Evolutionary conservation across 2,888 invertebrate genomes (phyloP), one percentile per base, ranked within the genome.

Genomic region (Philaethria dido): DNA sequence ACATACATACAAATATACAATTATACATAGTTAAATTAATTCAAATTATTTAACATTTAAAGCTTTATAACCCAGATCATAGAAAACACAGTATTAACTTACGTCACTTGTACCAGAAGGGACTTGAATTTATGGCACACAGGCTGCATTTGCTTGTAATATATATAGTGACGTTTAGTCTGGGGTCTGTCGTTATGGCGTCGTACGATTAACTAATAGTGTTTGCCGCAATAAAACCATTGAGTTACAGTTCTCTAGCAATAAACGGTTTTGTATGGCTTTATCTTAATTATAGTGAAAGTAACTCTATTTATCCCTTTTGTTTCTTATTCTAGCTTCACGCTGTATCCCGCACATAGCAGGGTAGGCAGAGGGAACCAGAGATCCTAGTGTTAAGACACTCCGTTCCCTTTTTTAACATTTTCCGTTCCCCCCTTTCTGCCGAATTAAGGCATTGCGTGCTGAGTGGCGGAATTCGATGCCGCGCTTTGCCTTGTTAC

Each of bases 1-100:
- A 33, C 39, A 13, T 39, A 13, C 13, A 13, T 39, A 2, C 11
- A 39, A 13, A 13, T 13, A 33, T 8, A 33, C n/a, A n/a, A n/a
- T n/a, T 9, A 33, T 9, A 33, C 9, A 33, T 33, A 9, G 1
- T 1, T 33, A 33, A 33, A 33, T 8, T 33, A 8, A 33, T 33
- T 33, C 8, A 33, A 8, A 8, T 33, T 33, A 33, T 39, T 29
- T 11, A 11, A 52, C 16, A n/a, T 29, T 47, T 52, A 29, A 29
- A 52, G 16, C 29, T 52, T 16, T 33, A 52, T 11, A 61, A 25
- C 39, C 44, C 48, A 57, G 60, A 65, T 68, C 52, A 62, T 60
- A 65, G 62, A 62, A 68, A 70, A 70, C 60, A 62, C 62, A 54
- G 68, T 68, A 65, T 65, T 62, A 70, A 70, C 68, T 68, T 70